Evolutionary conservation across 2,888 invertebrate species (phyloP), one percentile per base, ranked within the genome.

Genomic region (Chorisops tibialis): DNA sequence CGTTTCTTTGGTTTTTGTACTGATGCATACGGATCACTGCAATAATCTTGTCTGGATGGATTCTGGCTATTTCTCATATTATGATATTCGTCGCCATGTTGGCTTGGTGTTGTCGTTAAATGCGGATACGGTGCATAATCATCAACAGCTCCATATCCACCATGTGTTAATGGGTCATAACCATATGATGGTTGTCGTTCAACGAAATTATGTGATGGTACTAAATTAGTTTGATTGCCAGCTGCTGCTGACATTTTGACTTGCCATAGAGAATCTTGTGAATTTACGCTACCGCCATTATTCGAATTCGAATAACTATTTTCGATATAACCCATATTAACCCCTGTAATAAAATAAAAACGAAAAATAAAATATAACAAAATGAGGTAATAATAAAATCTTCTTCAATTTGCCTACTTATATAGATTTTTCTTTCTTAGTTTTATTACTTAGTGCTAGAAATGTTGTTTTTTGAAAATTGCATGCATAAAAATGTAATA

Each of bases 261-360:
- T 79, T 93, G 93, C 94, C 95, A 93, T 72, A 95, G 80, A 39
- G 94, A 94, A 77, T 94, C 93, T 78, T 94, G 94, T 4, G 93
- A 94, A 80, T 95, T 93, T 62, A 94, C 93, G 71, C 93, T 93
- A 68, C 94, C 94, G n/a, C 93, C 93, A 77, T 93, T 93, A 81
- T 93, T 93, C 64, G 93, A 93, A 77, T 93, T 93, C 63, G 93
- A 91, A 79, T 93, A 93, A 77, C 91, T 92, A 79, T 92, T 92
- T 76, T 93, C 93, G 80, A 92, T 86, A 80, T 93, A 93, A 66
- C 88, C 91, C 87, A 91, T 90, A 79, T 91, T 91, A 67, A 87
- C 87, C 86, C 91, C 91, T 90, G 78, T 11, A 77, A 74, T 41
- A 30, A 63, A 54, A 62, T 51, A 51, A 22, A 22, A n/a, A 24